phyloP scores from a whole-genome alignment of 2,113 vertebrate species.

The Pachyramphus minor region DNA sequence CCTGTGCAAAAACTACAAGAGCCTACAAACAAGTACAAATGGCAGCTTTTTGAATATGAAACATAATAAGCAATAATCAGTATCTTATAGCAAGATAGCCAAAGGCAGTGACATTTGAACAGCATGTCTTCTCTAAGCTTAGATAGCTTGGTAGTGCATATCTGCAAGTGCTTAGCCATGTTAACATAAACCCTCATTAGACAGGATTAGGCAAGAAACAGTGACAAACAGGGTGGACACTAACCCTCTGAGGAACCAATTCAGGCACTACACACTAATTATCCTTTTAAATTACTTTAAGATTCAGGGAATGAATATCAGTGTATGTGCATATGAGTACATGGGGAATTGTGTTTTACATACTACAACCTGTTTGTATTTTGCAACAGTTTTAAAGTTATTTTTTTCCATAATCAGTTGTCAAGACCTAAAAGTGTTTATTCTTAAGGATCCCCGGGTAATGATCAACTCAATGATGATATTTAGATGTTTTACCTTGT shows the following conservation, averaged over 20 bases:
- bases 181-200: constrained; percentile 98
- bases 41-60: constrained; percentile 25
- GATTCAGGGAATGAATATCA: constrained; percentile 26
- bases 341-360: constrained; percentile 41
- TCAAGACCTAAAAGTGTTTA: neutral
- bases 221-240: constrained; percentile 88
- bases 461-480: neutral
- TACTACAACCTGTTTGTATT: constrained; percentile 58
- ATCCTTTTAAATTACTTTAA: constrained; percentile 82
- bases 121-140: constrained; percentile 82
- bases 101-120: constrained; percentile 82
- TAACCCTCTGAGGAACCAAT: constrained; percentile 83
- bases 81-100: constrained; percentile 77
- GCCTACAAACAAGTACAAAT: neutral
- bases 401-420: neutral
- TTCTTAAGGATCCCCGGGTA: neutral
- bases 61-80: constrained; percentile 78
- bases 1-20: neutral
- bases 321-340: constrained; percentile 33
- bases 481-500: neutral
- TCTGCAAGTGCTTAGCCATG: constrained; percentile 87
- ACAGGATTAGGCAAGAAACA: constrained; percentile 89
- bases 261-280: constrained; percentile 78
- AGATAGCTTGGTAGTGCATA: constrained; percentile 80
- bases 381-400: constrained; percentile 41